Percentiles rank a stretch among this genome's conserved stretches.
phyloP scores from a whole-genome alignment of 2,888 invertebrate genomes.

The Dynastes maya region DNA sequence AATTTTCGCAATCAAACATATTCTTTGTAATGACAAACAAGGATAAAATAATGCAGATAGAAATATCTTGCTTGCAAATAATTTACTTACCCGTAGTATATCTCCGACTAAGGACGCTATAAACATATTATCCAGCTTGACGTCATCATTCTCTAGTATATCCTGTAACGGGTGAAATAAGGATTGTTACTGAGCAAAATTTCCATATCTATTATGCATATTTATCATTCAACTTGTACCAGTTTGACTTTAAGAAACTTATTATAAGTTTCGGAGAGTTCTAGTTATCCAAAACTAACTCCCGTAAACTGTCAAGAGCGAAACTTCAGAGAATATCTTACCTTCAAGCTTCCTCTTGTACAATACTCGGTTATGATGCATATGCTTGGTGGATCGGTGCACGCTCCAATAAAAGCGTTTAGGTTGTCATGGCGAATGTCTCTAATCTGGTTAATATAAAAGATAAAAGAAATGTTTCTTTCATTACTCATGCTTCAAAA shows the following conservation, averaged over 20 bases:
- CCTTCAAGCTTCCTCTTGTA: constrained; percentile 92
- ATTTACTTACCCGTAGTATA: constrained; percentile 86
- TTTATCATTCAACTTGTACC: not conserved
- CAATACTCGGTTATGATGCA: constrained; percentile 93
- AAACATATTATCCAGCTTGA: constrained; percentile 97
- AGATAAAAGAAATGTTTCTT: constrained; percentile 21
- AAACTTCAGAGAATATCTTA: constrained; percentile 64
- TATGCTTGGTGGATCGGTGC: constrained; percentile 91
- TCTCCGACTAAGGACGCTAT: constrained; percentile 95
- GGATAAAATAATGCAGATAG: too few species aligned
- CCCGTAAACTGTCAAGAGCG: not conserved
- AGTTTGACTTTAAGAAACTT: constrained; percentile 27
- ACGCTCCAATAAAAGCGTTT: constrained; percentile 93
- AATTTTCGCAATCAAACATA: too few species aligned
- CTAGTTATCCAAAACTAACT: not conserved
- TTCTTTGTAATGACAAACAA: too few species aligned
- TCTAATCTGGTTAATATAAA: constrained; percentile 78
- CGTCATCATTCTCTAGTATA: constrained; percentile 94
- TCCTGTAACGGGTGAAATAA: constrained; percentile 75
- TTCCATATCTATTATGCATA: not conserved
- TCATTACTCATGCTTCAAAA: too few species aligned
- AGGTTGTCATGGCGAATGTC: constrained; percentile 93
- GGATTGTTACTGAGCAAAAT: constrained; percentile 7
- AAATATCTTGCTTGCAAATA: too few species aligned
- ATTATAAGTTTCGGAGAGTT: constrained; percentile 26